Evolutionary conservation across 2,797 vertebrate species (phyloP).

Genomic region (Glyptemys insculpta): DNA sequence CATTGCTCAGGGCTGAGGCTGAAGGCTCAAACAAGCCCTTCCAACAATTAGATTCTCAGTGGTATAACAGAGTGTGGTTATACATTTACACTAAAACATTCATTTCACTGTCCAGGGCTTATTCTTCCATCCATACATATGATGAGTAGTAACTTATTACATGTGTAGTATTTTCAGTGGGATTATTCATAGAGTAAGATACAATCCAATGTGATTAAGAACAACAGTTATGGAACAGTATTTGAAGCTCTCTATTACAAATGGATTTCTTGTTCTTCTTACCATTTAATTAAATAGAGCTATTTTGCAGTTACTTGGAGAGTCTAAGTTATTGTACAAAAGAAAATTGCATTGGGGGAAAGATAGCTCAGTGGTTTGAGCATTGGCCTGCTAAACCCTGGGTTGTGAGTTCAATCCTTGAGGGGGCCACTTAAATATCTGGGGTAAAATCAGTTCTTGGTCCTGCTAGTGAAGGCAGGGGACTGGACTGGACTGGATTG

Average conservation of each 20-base stretch:
- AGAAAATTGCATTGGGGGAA: not conserved
- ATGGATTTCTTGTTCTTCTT: not conserved
- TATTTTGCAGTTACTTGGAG: not conserved
- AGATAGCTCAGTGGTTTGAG: no score
- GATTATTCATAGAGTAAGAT: not conserved
- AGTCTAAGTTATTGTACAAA: not conserved
- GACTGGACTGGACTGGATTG: no score
- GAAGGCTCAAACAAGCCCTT: not conserved
- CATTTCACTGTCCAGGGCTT: not conserved
- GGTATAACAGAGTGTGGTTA: not conserved
- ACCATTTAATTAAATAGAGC: not conserved
- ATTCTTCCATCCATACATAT: not conserved
- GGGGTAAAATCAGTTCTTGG: no score
- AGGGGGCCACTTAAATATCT: no score
- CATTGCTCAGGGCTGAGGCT: constrained; percentile 22
- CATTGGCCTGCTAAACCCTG: no score
- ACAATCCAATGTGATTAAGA: not conserved
- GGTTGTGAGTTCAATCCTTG: no score
- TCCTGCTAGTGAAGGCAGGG: no score
- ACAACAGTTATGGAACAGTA: not conserved
- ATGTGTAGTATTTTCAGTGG: constrained; percentile 8
- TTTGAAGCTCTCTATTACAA: not conserved
- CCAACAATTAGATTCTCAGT: not conserved
- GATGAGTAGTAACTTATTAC: not conserved
- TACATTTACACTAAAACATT: not conserved